These are phyloP conservation scores for Eidolon helvum DNA, from an alignment of 2,113 vertebrate species.

Conservation along the genomic window DNA sequence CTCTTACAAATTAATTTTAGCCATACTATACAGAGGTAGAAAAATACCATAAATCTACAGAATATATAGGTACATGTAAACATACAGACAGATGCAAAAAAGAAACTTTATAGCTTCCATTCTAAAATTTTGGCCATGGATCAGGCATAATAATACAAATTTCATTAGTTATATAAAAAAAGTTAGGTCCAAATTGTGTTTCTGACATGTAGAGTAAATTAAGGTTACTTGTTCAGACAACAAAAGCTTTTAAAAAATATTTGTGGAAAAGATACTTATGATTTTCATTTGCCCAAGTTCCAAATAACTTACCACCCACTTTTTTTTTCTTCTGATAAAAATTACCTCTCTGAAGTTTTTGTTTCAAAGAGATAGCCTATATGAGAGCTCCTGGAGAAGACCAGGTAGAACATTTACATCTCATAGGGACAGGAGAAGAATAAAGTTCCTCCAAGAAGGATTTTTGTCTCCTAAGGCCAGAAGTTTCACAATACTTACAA, in stretches of 20 bases:
- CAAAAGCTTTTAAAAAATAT: neutral
- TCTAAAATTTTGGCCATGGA: neutral
- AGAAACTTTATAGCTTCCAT: neutral
- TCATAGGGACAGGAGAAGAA: neutral
- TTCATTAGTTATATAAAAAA: neutral
- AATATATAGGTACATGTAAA: neutral
- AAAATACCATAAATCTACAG: neutral
- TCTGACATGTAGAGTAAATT: too few relatives aligned
- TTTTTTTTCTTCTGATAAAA: neutral
- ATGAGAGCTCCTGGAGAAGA: neutral
- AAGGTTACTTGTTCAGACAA: neutral
- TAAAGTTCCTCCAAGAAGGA: neutral
- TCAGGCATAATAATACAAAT: neutral
- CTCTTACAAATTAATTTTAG: neutral
- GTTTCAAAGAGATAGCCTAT: neutral
- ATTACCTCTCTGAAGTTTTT: neutral
- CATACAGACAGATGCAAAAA: neutral
- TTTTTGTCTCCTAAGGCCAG: neutral
- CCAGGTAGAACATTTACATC: neutral
- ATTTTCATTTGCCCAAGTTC: neutral
- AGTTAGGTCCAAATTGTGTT: neutral
- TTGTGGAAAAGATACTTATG: neutral
- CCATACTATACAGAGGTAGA: neutral
- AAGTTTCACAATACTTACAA: neutral
- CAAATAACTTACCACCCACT: neutral